These are phyloP conservation scores for Enteromius radiatus DNA, from an alignment of 2,797 vertebrate genomes.

Conservation along the genomic window DNA sequence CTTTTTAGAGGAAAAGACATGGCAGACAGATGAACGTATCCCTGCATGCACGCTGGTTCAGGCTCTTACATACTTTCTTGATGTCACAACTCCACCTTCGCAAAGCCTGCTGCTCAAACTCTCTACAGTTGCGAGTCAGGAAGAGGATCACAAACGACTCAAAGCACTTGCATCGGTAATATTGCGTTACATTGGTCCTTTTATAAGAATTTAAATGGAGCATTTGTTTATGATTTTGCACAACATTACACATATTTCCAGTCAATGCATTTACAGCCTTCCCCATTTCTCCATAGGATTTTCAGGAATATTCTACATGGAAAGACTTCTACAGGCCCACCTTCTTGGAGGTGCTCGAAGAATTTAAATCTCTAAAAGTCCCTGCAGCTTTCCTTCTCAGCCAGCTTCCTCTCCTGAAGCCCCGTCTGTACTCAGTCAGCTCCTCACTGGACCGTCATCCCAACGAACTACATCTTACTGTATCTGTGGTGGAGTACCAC, in stretches of 20 bases:
- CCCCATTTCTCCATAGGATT: constrained; percentile 56
- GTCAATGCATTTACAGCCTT: not conserved
- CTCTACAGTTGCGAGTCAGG: constrained; percentile 72
- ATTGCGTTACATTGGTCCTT: not conserved
- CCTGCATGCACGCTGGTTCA: constrained; percentile 80
- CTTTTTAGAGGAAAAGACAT: constrained; percentile 57
- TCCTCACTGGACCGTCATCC: constrained; percentile 78
- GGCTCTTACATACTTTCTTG: constrained; percentile 83
- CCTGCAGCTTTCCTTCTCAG: constrained; percentile 80
- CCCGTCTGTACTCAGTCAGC: constrained; percentile 87
- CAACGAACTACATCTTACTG: constrained; percentile 82
- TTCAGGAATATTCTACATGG: constrained; percentile 81
- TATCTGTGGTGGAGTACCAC: constrained; percentile 80
- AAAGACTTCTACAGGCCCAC: constrained; percentile 78
- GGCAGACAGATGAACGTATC: constrained; percentile 75
- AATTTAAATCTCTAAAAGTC: constrained; percentile 79
- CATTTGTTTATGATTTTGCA: not conserved
- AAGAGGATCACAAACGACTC: constrained; percentile 73
- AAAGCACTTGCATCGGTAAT: constrained; percentile 76
- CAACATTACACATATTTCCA: not conserved
- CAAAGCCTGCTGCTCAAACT: constrained; percentile 81
- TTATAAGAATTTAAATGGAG: not conserved
- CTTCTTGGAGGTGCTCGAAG: constrained; percentile 82
- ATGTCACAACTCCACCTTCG: constrained; percentile 83
- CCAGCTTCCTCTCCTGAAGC: constrained; percentile 83